Percentiles rank a stretch among this genome's conserved stretches.
These are phyloP conservation scores for Trachelus stipa DNA, from an alignment of 2,888 invertebrate species.

Conservation along the genomic window DNA sequence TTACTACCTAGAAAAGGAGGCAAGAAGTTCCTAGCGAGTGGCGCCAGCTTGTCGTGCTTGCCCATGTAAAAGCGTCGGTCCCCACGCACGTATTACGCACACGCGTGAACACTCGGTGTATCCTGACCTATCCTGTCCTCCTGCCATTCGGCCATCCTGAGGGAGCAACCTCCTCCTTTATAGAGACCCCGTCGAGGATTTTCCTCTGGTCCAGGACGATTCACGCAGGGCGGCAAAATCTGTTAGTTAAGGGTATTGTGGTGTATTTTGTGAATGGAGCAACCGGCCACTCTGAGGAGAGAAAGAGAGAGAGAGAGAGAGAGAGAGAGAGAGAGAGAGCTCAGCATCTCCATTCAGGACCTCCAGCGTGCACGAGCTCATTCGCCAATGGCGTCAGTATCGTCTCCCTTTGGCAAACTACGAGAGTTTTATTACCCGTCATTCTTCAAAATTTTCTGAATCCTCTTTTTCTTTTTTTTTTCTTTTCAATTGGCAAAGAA, in stretches of 20 bases:
- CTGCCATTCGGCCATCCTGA: not conserved
- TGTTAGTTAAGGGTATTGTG: conserved; percentile 57
- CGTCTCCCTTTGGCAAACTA: not conserved
- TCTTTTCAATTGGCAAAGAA: conserved; percentile 7
- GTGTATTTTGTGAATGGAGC: conserved; percentile 54
- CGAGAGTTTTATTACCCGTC: not conserved
- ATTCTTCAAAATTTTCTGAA: not conserved
- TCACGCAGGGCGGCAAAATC: conserved; percentile 46
- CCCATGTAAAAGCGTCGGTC: conserved; percentile 14
- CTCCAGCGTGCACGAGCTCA: conserved; percentile 45
- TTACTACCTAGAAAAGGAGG: conserved; percentile 15
- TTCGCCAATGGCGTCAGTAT: conserved; percentile 50
- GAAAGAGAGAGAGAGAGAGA: conserved; percentile 20
- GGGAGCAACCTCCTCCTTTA: not conserved
- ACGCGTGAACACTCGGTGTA: conserved; percentile 18
- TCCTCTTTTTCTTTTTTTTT: conserved; percentile 13
- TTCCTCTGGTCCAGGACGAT: conserved; percentile 32
- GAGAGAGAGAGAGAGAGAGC: conserved; percentile 22
- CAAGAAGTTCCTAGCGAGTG: conserved; percentile 41
- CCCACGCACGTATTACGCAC: conserved; percentile 8
- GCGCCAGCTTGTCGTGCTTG: conserved; percentile 59
- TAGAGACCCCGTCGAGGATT: conserved; percentile 32
- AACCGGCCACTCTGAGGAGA: conserved; percentile 35
- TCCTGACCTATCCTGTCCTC: not conserved
- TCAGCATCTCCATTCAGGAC: conserved; percentile 50